These are phyloP conservation scores for Epizoanthus stellaris DNA, from an alignment of 92 coral and sea anemone genomes.

Conservation along the genomic window DNA sequence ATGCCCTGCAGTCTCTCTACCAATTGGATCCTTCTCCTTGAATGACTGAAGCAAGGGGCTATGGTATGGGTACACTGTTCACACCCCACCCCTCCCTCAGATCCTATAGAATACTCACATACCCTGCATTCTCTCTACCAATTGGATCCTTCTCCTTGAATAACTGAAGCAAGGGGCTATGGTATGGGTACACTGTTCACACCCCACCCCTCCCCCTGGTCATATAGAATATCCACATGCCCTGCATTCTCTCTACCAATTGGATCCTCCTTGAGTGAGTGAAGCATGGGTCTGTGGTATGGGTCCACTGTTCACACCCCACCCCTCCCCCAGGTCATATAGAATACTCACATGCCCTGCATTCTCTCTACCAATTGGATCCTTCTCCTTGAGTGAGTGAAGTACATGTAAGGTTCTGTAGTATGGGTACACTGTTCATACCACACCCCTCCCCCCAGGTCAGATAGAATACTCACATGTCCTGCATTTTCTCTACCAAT, in stretches of 20 bases:
- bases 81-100: neutral
- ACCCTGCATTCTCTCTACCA: neutral
- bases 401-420: neutral
- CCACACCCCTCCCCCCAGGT: neutral
- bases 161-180: neutral
- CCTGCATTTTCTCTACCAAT: constrained; percentile 87
- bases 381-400: constrained; percentile 24
- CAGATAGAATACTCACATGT: constrained; percentile 69
- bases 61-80: constrained; percentile 82
- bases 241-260: neutral
- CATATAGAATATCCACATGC: neutral
- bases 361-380: neutral
- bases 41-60: constrained; percentile 85
- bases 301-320: neutral
- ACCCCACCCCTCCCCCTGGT: neutral
- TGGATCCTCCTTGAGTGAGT: neutral
- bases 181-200: neutral
- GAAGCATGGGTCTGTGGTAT: neutral
- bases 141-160: neutral
- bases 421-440: neutral
- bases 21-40: constrained; percentile 88
- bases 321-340: neutral
- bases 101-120: too few species aligned
- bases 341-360: neutral
- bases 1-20: constrained; percentile 82